Evolutionary conservation across 37 sponge, comb jelly and placozoan genomes (phyloP), one percentile per base, ranked within the genome.

Genomic region (Cladorhizidae sp.): DNA sequence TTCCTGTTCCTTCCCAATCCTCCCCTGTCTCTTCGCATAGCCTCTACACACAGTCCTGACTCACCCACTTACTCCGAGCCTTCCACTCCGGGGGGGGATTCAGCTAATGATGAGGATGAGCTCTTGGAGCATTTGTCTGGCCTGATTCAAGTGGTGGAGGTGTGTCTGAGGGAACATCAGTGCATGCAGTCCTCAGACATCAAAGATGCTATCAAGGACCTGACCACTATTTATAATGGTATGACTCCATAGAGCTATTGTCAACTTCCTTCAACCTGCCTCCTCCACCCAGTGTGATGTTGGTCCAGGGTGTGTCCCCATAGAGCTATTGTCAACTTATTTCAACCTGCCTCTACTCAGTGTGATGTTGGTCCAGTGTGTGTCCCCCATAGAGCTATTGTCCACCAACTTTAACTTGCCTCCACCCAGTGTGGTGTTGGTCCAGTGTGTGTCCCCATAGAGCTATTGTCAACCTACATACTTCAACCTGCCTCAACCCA

Each of bases 121-220:
- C 20, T 76, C 11, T 39, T 63, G 43, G 15, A 31, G 21, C 74
- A 73, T 36, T 52, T 82, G 11, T 29, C 73, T 12, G 51, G 65
- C 41, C 69, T 83, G 36, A 35, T 83, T 3, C 67, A 83, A 38
- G 54, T 83, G 18, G 76, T 75, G 20, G 36, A 45, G 40, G 52
- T 37, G 15, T 83, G 84, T 36, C 76, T 83, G 38, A 29, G 2
- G 1, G 64, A 74, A 39, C 64, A 83, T 50, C 56, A 40, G 1
- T 63, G 71, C 43, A 85, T 85, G 78, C 85, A 85, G 69, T 70
- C 78, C 8, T 77, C 85, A 0, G 85, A 70, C 26, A 59, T 85
- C 51, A 77, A 73, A 32, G 43, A 70, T n/a, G 61, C 78, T 14
- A 58, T 70, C 43, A 75, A 42, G 32, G 22, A 57, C 29, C 71